Conservation (phyloP, 2,888 invertebrate genomes). For the Pimpla rufipes region DNA sequence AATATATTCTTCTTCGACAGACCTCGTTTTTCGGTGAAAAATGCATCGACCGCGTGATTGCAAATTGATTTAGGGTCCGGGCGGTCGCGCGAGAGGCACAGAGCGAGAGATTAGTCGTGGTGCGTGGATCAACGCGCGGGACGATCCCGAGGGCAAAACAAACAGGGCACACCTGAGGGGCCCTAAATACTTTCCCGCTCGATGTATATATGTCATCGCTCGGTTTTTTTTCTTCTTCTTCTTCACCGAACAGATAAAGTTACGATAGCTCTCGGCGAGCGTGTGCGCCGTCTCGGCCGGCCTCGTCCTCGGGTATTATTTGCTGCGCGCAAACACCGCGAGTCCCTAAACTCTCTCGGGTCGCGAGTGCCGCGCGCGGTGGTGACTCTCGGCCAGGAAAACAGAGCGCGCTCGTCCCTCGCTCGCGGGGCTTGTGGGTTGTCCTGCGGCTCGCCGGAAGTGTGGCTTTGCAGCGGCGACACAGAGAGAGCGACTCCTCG, state of each 20-base stretch:
- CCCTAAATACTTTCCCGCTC: slow-evolving; percentile 39
- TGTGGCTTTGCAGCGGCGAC: slow-evolving; percentile 23
- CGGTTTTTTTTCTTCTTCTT: slow-evolving; percentile 26
- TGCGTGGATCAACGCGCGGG: slow-evolving; percentile 48
- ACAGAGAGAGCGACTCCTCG: slow-evolving; percentile 28
- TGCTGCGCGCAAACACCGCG: slow-evolving; percentile 50
- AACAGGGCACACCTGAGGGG: slow-evolving; percentile 63
- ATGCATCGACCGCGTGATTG: too few species aligned
- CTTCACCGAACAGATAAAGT: slow-evolving; percentile 68
- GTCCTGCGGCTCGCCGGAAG: slow-evolving; percentile 57
- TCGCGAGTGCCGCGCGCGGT: too few species aligned
- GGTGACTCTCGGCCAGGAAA: too few species aligned
- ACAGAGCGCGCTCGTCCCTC: background rate
- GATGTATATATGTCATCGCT: slow-evolving; percentile 34
- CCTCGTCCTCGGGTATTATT: slow-evolving; percentile 56
- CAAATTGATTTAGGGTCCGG: too few species aligned
- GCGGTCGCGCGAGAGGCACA: too few species aligned
- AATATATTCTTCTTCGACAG: too few species aligned
- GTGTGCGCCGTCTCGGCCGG: slow-evolving; percentile 11
- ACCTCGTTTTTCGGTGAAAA: too few species aligned
- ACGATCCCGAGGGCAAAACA: slow-evolving; percentile 54
- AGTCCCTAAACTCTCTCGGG: slow-evolving; percentile 64
- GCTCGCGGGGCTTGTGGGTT: slow-evolving; percentile 16
- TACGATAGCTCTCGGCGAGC: slow-evolving; percentile 52
- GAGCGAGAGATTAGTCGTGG: slow-evolving; percentile 23